Percentiles rank a stretch among this genome's conserved stretches.
These are phyloP conservation scores for Bubo bubo DNA, from an alignment of 2,113 vertebrate genomes.

Conservation along the genomic window DNA sequence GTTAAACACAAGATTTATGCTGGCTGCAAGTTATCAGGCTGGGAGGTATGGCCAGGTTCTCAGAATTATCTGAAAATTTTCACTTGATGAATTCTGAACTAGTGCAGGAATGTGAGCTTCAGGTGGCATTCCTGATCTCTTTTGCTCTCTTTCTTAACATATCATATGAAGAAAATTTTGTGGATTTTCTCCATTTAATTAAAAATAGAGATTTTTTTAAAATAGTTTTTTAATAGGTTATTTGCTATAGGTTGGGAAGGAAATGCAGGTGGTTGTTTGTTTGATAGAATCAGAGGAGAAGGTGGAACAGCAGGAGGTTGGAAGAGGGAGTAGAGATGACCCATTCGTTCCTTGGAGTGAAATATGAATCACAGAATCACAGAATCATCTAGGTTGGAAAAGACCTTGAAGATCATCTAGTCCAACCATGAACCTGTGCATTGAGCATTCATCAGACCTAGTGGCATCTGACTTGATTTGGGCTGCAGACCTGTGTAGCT, in stretches of 20 bases:
- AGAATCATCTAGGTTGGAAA: too few relatives aligned
- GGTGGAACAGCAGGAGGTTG: not conserved
- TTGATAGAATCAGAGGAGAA: not conserved
- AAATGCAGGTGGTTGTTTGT: not conserved
- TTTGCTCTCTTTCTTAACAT: not conserved
- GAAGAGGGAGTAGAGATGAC: not conserved
- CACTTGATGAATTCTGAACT: not conserved
- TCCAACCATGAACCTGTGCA: too few relatives aligned
- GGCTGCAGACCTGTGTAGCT: fast-evolving
- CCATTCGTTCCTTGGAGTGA: not conserved
- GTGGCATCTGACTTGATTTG: not conserved
- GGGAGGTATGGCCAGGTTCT: not conserved
- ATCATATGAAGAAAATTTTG: fast-evolving
- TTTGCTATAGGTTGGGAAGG: not conserved
- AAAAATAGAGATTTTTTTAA: not conserved
- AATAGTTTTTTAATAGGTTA: not conserved
- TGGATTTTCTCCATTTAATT: not conserved
- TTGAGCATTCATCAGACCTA: not conserved
- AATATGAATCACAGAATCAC: not conserved
- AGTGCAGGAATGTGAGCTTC: not conserved
- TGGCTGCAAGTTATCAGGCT: not conserved
- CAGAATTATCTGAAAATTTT: not conserved
- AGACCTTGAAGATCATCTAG: too few relatives aligned
- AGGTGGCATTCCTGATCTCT: not conserved
- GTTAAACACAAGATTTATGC: not conserved